Conservation (phyloP, 2,797 vertebrate genomes). For the Rhabdomys pumilio region DNA sequence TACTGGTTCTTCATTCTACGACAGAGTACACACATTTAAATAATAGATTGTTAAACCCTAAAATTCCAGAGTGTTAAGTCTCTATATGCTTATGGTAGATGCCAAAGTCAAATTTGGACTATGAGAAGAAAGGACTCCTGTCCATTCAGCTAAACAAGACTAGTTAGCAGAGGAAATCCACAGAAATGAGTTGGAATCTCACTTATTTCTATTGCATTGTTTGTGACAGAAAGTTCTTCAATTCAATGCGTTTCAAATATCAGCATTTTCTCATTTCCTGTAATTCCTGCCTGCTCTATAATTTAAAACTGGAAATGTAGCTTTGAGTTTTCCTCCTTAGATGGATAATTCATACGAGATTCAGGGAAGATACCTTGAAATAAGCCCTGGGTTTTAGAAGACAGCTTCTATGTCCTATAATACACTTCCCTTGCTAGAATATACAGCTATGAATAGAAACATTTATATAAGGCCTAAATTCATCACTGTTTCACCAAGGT, state of each 20-base stretch:
- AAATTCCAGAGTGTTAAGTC: not conserved
- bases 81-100: not conserved
- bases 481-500: not conserved
- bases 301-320: not conserved
- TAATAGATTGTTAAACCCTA: constrained; percentile 1
- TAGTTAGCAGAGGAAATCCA: not conserved
- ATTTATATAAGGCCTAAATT: constrained; percentile 54
- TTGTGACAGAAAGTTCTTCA: constrained; percentile 13
- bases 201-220: not conserved
- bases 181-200: not conserved
- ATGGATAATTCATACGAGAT: not conserved
- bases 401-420: not conserved
- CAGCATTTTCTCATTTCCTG: not conserved
- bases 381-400: not conserved
- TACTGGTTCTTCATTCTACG: constrained; percentile 6
- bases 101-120: not conserved
- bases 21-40: not conserved
- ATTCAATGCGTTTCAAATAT: not conserved
- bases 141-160: not conserved
- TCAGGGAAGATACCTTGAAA: not conserved
- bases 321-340: constrained; percentile 9
- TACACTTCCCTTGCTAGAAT: constrained; percentile 19
- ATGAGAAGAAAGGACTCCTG: not conserved
- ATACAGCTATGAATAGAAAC: not conserved
- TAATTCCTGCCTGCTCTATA: not conserved